phyloP scores from a whole-genome alignment of 2,113 vertebrate species.

The Caretta caretta region DNA sequence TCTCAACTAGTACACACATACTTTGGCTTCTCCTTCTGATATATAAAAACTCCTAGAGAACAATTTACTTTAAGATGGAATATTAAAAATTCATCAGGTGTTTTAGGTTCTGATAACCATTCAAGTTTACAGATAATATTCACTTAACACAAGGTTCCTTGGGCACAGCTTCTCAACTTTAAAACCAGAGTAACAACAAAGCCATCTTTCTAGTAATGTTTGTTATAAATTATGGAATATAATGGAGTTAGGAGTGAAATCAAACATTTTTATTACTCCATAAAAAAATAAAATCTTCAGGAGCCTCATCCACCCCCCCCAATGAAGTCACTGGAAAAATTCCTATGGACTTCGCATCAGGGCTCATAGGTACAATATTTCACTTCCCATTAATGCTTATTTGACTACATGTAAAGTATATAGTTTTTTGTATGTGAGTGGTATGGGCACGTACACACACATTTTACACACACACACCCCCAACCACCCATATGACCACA shows the following conservation, averaged over 20 bases:
- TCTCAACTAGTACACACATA: background rate
- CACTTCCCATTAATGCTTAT: background rate
- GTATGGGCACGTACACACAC: background rate
- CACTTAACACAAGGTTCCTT: slow-evolving; percentile 6
- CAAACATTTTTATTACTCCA: background rate
- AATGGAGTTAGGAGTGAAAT: background rate
- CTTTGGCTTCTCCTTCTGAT: background rate
- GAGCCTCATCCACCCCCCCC: background rate
- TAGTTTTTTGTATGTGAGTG: background rate
- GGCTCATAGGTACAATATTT: background rate
- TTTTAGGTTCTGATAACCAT: slow-evolving; percentile 6
- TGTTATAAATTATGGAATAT: background rate
- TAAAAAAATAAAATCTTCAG: background rate
- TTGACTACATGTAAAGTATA: background rate
- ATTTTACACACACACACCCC: too few species aligned
- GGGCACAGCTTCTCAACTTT: background rate
- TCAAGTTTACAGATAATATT: slow-evolving; percentile 12
- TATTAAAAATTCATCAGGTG: slow-evolving; percentile 18
- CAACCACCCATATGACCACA: too few species aligned
- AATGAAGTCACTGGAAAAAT: background rate
- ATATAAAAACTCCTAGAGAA: background rate
- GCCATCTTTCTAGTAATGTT: background rate
- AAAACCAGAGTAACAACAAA: background rate
- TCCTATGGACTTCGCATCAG: background rate
- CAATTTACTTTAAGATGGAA: slow-evolving; percentile 31